A percentile compares a stretch with the other conserved stretches of the same genome.
Conservation (phyloP, 2,797 vertebrate genomes). For the Thamnophis elegans region DNA sequence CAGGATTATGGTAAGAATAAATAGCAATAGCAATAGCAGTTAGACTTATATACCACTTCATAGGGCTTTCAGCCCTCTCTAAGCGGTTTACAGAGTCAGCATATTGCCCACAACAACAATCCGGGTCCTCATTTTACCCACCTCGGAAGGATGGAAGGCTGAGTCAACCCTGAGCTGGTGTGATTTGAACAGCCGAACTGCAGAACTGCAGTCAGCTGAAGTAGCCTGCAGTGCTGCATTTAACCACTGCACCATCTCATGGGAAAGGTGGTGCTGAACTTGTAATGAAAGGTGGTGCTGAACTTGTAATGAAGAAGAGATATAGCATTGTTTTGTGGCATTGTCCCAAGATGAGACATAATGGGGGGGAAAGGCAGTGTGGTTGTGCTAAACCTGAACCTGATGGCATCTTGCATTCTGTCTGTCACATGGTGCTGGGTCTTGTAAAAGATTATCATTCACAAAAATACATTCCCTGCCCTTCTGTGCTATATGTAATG, state of each 20-base stretch:
- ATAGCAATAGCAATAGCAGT: too few relatives aligned
- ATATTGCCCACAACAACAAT: too few relatives aligned
- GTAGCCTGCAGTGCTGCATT: too few relatives aligned
- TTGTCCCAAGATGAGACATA: neutral
- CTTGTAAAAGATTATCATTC: slow-evolving; percentile 37
- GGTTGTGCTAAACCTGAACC: neutral
- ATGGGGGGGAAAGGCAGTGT: neutral
- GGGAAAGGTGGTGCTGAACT: neutral
- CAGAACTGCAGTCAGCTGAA: too few relatives aligned
- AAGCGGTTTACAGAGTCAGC: too few relatives aligned
- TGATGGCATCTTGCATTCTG: neutral
- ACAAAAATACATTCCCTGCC: slow-evolving; percentile 41
- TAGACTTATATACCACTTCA: too few relatives aligned
- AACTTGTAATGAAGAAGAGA: neutral
- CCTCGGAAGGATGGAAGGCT: too few relatives aligned
- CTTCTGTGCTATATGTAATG: slow-evolving; percentile 39
- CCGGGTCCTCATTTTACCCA: too few relatives aligned
- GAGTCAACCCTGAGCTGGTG: too few relatives aligned
- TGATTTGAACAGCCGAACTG: too few relatives aligned
- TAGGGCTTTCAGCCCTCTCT: too few relatives aligned
- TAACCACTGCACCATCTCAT: too few relatives aligned
- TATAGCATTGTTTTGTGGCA: neutral
- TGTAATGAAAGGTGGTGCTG: neutral
- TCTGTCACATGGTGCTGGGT: neutral
- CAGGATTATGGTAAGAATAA: neutral